Conservation (phyloP, 2,888 invertebrate genomes). For the Phragmatobia fuliginosa region DNA sequence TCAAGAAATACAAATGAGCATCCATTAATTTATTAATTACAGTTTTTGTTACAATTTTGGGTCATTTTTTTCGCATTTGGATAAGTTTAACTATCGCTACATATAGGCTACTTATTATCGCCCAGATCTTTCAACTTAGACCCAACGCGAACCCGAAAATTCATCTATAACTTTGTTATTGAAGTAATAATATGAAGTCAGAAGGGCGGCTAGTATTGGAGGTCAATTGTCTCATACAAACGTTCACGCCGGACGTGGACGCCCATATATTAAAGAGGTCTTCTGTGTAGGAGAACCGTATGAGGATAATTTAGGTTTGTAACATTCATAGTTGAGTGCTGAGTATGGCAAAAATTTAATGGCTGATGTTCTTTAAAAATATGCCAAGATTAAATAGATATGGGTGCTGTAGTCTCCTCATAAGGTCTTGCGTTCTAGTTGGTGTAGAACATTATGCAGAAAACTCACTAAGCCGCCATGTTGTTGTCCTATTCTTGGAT, state of each 20-base stretch:
- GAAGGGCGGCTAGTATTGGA: slow-evolving; percentile 28
- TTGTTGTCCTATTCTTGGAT: too few species aligned
- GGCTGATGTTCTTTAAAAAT: neutral
- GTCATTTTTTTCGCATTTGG: too few species aligned
- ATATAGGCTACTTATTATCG: too few species aligned
- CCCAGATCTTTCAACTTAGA: slow-evolving; percentile 29
- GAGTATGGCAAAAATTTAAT: neutral
- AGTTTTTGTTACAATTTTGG: too few species aligned
- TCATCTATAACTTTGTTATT: slow-evolving; percentile 59
- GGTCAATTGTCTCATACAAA: slow-evolving; percentile 38
- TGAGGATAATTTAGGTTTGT: neutral
- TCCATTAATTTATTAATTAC: too few species aligned
- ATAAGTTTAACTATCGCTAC: too few species aligned
- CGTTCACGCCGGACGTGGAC: slow-evolving; percentile 12
- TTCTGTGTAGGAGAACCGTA: neutral
- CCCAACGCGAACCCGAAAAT: slow-evolving; percentile 34
- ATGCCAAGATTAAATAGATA: neutral
- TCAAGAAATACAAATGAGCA: too few species aligned
- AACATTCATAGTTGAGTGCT: neutral
- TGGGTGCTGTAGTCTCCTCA: neutral
- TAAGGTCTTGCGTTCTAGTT: neutral
- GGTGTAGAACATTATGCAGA: too few species aligned
- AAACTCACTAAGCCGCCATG: too few species aligned
- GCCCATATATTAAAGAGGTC: slow-evolving; percentile 14
- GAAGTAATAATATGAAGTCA: slow-evolving; percentile 56